Base-by-base conservation (phyloP, 2,797 vertebrate genomes). In the Babyrousa celebensis region DNA sequence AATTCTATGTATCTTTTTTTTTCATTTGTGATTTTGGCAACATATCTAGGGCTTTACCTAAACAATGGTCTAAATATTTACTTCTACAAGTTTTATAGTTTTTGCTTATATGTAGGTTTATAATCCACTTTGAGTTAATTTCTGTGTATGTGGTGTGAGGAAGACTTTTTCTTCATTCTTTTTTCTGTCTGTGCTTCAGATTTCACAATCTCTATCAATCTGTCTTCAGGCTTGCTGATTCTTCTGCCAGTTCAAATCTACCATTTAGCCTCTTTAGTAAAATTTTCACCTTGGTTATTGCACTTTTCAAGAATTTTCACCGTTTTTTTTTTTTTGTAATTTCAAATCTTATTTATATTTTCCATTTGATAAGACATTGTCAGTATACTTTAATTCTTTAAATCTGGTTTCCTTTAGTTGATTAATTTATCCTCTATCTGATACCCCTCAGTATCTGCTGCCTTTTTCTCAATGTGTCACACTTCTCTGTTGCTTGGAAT, bases 391-490 rank as follows among this genome's bases (percentile, higher is more conserved):
- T 60, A 88, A 75, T 68, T 75, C 32, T n/a, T 79, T 79, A 68
- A 68, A 79, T 78, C 36, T 79, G 87, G 32, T 75, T 63, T 88
- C 36, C 63, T 90, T 90, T 48, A 71, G 56, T 21, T 52, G 36
- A 29, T 27, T 72, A 91, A 91, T 48, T 91, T 82, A 62, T 14
- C 16, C 78, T 91, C 18, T 54, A 60, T 80, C 89, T 91, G 29
- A 4, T 62, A 71, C 17, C 27, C 36, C 10, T 60, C 52, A 80
- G 67, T 63, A 72, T 52, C 78, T 82, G 62, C 27, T 91, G 68
- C 12, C 56, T 36, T 58, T 72, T 82, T 7, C 68, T 29, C 27
- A 1, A 0, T 20, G 21, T 70, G 40, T 72, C 78, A 15, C n/a
- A 91, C 56, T 62, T 87, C 15, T 3, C 85, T 62, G 9, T 52